Conservation (phyloP, 2,888 invertebrate genomes). For the Lapara coniferarum region DNA sequence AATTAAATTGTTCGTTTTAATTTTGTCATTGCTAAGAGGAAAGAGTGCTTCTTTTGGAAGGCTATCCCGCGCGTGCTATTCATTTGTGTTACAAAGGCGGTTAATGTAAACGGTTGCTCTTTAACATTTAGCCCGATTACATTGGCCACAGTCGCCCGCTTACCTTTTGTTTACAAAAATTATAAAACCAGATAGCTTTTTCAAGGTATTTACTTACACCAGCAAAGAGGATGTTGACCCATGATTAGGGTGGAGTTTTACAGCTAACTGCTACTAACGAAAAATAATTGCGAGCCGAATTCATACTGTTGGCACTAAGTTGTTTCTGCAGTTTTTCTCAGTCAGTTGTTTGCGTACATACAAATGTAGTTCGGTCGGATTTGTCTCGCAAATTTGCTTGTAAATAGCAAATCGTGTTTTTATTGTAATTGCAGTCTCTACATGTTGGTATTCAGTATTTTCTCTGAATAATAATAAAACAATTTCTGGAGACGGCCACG, state of each 20-base stretch:
- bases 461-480: background rate
- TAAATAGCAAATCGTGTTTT: too few species aligned
- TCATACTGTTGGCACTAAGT: too few species aligned
- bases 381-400: background rate
- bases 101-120: conserved; percentile 69
- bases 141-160: conserved; percentile 54
- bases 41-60: conserved; percentile 13
- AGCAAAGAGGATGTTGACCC: too few species aligned
- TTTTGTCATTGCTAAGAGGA: conserved; percentile 11
- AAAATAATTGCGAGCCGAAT: too few species aligned
- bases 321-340: too few species aligned
- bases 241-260: too few species aligned
- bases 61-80: conserved; percentile 60
- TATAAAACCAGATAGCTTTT: conserved; percentile 40
- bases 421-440: background rate
- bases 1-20: background rate
- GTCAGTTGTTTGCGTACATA: too few species aligned
- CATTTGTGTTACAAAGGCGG: conserved; percentile 74
- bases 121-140: conserved; percentile 73
- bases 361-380: too few species aligned
- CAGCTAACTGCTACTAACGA: too few species aligned
- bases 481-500: too few species aligned
- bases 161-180: conserved; percentile 51
- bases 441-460: too few species aligned
- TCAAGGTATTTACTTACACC: background rate